phyloP scores from a whole-genome alignment of 2,797 vertebrate species.

The Sciurus carolinensis region DNA sequence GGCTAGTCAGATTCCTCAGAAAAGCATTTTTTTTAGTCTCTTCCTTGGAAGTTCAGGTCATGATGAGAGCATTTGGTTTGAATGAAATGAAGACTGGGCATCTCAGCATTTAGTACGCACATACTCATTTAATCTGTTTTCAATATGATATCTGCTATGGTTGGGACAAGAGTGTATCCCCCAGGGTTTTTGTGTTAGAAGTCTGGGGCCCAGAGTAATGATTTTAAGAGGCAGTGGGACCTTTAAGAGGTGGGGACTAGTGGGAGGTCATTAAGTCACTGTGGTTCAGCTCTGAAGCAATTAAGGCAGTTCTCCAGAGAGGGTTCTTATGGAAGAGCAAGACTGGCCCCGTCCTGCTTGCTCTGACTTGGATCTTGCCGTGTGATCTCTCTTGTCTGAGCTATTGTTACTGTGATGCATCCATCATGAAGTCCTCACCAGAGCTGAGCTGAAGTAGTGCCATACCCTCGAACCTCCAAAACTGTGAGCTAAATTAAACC shows the following conservation, averaged over 20 bases:
- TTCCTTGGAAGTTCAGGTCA: not conserved
- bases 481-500: not conserved
- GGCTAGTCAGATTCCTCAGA: not conserved
- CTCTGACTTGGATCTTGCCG: not conserved
- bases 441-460: not conserved
- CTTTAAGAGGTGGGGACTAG: not conserved
- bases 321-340: not conserved
- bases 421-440: not conserved
- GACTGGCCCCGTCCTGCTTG: not conserved
- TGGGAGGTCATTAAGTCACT: not conserved
- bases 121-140: conserved; percentile 28
- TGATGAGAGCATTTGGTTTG: not conserved
- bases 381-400: not conserved
- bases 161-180: not conserved
- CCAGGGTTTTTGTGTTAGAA: not conserved
- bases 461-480: not conserved
- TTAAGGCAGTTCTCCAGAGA: not conserved
- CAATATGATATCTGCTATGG: not conserved
- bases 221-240: not conserved
- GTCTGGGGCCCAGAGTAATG: not conserved
- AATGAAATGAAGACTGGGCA: not conserved
- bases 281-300: not conserved
- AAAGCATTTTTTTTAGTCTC: conserved; percentile 27
- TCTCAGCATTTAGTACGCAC: not conserved
- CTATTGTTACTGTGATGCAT: not conserved